Base-by-base conservation (phyloP, 1,140 invertebrate genomes). In the Caenorhabditis briggsae region DNA sequence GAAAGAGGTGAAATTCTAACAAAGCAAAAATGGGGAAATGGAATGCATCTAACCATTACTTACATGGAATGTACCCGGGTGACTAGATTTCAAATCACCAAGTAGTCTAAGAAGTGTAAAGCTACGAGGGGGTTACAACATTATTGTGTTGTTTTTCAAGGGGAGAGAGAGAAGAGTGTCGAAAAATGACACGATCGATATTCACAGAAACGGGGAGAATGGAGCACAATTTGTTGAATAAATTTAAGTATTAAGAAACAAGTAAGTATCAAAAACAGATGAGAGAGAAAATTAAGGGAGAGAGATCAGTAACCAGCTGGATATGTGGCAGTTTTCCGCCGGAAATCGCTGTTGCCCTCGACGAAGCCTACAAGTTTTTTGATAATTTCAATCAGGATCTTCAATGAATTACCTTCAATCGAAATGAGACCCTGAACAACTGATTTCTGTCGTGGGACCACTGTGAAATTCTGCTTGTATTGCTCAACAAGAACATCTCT, bases 311-410 rank as follows among this genome's bases (percentile, higher is more conserved):
- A 90, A 55, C 90, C 90, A 23, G 90, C 86, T 55, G 90, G 90
- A 82, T 91, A 91, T 43, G 90, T 91, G 18, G 90, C 89, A 7
- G 90, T 91, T 83, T 91, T 91, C 48, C 90, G 88, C 20, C 90
- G 90, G 82, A 90, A 91, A 74, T 91, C 91, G 65, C 85, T 85
- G 82, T 91, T 92, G 16, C 91, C 91, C 82, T 92, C 90, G 83
- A 92, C 92, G 53, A 92, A 92, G 18, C 91, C 91, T 85, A 55
- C 2, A 14, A 82, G 11, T 18, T 46, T 25, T 91, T 91, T 41
- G 91, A 90, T 83, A 86, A 82, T 23, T 89, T 83, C 23, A 88
- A 53, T n/a, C 50, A 1, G 50, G 5, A 53, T 53, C 12, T 53
- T 0, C 0, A 11, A 2, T 53, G 3, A 41, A 23, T 43, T 6